Conservation (phyloP, 2,797 vertebrate species). For the Myripristis jacobus region DNA sequence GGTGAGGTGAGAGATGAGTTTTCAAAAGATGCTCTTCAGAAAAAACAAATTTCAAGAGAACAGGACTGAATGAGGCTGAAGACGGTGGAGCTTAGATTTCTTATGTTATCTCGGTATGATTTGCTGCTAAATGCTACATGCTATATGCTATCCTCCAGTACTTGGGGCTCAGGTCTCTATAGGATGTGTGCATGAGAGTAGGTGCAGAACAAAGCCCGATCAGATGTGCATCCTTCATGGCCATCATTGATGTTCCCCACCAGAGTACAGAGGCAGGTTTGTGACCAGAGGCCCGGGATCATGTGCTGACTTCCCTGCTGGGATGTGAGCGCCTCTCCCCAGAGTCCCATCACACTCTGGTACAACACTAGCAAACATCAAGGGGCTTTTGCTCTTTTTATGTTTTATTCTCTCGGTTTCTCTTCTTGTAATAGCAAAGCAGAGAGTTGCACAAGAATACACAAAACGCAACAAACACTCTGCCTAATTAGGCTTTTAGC, state of each 20-base stretch:
- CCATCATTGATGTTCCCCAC: constrained; percentile 56
- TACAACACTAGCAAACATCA: constrained; percentile 73
- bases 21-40: constrained; percentile 25
- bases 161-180: constrained; percentile 15
- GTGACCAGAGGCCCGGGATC: constrained; percentile 53
- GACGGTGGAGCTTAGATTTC: constrained; percentile 6
- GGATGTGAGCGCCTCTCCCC: constrained; percentile 70
- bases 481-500: constrained; percentile 65
- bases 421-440: constrained; percentile 33
- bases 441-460: constrained; percentile 36
- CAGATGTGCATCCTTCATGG: constrained; percentile 55
- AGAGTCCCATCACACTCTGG: constrained; percentile 69
- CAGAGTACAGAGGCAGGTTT: constrained; percentile 57
- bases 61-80: constrained; percentile 12
- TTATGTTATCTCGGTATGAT: constrained; percentile 30
- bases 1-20: constrained; percentile 15
- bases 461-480: constrained; percentile 52
- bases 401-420: constrained; percentile 50
- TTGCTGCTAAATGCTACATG: constrained; percentile 45
- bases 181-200: background rate
- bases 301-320: constrained; percentile 56
- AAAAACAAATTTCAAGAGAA: constrained; percentile 22
- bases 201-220: constrained; percentile 47
- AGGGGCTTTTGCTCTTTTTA: constrained; percentile 60
- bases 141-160: constrained; percentile 17